Evolutionary conservation across 1,140 invertebrate species (phyloP).

Genomic region (Heliconius nattereri): DNA sequence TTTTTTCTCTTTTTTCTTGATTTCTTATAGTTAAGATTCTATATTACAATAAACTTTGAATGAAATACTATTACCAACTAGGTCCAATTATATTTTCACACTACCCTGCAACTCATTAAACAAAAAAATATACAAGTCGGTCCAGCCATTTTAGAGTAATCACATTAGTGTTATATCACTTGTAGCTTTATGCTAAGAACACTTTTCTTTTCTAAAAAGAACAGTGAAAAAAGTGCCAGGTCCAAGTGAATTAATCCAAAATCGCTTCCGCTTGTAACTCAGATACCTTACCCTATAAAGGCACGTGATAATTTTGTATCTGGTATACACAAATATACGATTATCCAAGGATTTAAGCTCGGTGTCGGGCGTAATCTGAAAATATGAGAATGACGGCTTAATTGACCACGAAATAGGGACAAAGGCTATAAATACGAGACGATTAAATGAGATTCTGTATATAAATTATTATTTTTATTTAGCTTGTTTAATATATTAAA

Average conservation of each 20-base stretch:
- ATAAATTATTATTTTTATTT: conserved; percentile 7
- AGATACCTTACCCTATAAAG: conserved; percentile 21
- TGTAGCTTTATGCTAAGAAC: too few relatives aligned
- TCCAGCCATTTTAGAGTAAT: too few relatives aligned
- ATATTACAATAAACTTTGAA: background rate
- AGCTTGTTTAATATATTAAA: background rate
- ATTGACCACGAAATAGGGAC: conserved; percentile 54
- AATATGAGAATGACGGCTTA: conserved; percentile 68
- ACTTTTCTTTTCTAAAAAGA: too few relatives aligned
- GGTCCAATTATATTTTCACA: too few relatives aligned
- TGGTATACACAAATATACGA: conserved; percentile 56
- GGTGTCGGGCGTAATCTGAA: conserved; percentile 63
- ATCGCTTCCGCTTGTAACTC: conserved; percentile 20
- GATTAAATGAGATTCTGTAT: conserved; percentile 31
- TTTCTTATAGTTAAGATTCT: background rate
- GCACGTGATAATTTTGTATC: conserved; percentile 56
- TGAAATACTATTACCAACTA: too few relatives aligned
- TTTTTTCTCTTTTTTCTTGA: too few relatives aligned
- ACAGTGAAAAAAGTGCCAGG: too few relatives aligned
- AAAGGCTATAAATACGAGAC: conserved; percentile 40
- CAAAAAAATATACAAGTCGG: too few relatives aligned
- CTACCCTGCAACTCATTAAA: too few relatives aligned
- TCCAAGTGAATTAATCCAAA: background rate
- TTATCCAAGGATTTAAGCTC: conserved; percentile 61
- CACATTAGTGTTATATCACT: too few relatives aligned